Conservation (phyloP, 2,888 invertebrate species). For the Athalia rosae region DNA sequence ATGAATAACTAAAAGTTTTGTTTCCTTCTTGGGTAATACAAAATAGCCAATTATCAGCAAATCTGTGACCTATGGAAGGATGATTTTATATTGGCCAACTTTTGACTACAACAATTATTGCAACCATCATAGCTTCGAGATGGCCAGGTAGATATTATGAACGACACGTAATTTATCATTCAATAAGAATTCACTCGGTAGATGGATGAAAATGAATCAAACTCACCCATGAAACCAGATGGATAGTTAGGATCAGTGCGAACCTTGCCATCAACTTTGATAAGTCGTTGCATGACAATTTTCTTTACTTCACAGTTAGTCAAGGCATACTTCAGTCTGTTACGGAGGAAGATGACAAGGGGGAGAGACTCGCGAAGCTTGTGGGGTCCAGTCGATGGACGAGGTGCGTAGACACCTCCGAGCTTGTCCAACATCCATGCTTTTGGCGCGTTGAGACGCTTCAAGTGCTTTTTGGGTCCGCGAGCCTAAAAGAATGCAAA, state of each 20-base stretch:
- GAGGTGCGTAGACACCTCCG: conserved; percentile 97
- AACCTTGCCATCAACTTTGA: conserved; percentile 99
- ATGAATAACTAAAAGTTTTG: conserved; percentile 57
- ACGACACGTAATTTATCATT: background rate
- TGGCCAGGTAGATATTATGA: conserved; percentile 52
- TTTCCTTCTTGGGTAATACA: conserved; percentile 77
- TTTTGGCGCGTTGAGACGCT: conserved; percentile 98
- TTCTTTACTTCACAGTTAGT: conserved; percentile 97
- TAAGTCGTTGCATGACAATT: conserved; percentile 97
- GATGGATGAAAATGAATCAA: background rate
- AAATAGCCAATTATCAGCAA: conserved; percentile 65
- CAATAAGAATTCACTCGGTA: background rate
- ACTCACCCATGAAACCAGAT: conserved; percentile 98
- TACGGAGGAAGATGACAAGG: conserved; percentile 96
- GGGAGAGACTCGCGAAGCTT: conserved; percentile 98
- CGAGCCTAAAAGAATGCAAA: conserved; percentile 82
- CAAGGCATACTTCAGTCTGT: conserved; percentile 98
- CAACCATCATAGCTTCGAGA: conserved; percentile 64
- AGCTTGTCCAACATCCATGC: conserved; percentile 99
- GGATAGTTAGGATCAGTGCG: conserved; percentile 98
- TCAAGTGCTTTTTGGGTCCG: conserved; percentile 99
- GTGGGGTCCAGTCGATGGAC: conserved; percentile 98
- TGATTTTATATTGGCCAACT: conserved; percentile 72
- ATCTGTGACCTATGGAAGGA: conserved; percentile 75
- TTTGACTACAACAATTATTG: conserved; percentile 72